Base-by-base conservation (phyloP, 2,888 invertebrate genomes). In the Hypomecis punctinalis region DNA sequence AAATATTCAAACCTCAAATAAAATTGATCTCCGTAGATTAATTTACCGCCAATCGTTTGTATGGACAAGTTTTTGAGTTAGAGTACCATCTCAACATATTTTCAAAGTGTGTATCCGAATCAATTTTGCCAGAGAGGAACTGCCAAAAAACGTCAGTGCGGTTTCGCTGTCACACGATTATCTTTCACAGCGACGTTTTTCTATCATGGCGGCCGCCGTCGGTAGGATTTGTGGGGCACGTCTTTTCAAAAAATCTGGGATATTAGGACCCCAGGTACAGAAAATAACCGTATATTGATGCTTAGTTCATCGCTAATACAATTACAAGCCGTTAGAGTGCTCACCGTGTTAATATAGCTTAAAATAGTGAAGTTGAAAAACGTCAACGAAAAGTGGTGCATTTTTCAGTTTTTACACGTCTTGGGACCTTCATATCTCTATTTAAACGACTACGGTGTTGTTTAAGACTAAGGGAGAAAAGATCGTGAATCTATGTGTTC, bases 151-250 rank as follows among this genome's bases (percentile, higher is more conserved):
- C 81, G 84, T 83, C 84, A 84, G 76, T 75, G 68, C 69, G 67
- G 67, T 78, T 65, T 80, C 83, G 80, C 85, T 86, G 91, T 90
- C 91, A 90, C 73, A 82, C 76, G 76, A 80, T 83, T 77, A 80
- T 84, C 86, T 83, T 86, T 90, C 89, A 86, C 83, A 86, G 78
- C 88, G 90, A 90, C 90, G 91, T 90, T 91, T 91, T 89, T 83
- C 94, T 94, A 97, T 95, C 94, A 97, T 97, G 97, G 97, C 97
- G 95, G 96, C 96, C 93, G 95, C 96, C 90, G 95, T 97, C 91
- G 96, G 97, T 94, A 95, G 97, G 94, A 95, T 97, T 95, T 97
- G 95, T 94, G 96, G 96, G 93, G 95, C 96, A 88, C 95, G 96
- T 90, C 95, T 97, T 91, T 94, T 97, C 85, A 97, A 96, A 95